Percentiles rank a stretch among this genome's conserved stretches.
These are phyloP conservation scores for Diachasmimorpha longicaudata DNA, from an alignment of 1,140 invertebrate genomes.

Conservation along the genomic window DNA sequence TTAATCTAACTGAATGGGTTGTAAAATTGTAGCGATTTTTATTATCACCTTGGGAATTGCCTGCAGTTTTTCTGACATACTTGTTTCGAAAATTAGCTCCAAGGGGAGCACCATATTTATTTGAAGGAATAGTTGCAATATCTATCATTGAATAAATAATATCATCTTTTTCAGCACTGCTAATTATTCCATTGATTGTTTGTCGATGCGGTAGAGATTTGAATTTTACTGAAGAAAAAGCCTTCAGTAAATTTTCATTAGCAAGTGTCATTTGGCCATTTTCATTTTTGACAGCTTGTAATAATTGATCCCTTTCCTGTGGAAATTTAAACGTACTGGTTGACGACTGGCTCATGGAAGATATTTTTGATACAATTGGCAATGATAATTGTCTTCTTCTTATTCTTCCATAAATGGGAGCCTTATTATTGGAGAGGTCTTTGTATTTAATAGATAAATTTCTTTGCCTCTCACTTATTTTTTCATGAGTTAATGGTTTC, in stretches of 20 bases:
- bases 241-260: slow-evolving; percentile 22
- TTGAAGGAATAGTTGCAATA: neutral
- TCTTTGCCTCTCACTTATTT: slow-evolving; percentile 23
- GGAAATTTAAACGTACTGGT: slow-evolving; percentile 17
- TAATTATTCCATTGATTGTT: neutral
- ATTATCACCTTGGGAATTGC: neutral
- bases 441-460: slow-evolving; percentile 27
- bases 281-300: neutral
- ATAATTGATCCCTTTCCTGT: slow-evolving; percentile 2
- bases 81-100: neutral
- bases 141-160: neutral
- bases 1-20: slow-evolving; percentile 8
- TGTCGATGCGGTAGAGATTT: no score
- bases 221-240: neutral
- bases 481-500: slow-evolving; percentile 42
- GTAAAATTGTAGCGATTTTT: slow-evolving; percentile 19
- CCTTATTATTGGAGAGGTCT: slow-evolving; percentile 43
- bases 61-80: neutral
- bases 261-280: slow-evolving; percentile 24
- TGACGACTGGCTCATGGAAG: slow-evolving; percentile 21
- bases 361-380: slow-evolving; percentile 26
- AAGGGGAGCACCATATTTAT: neutral
- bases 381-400: slow-evolving; percentile 51
- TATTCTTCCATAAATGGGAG: slow-evolving; percentile 55
- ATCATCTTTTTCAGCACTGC: neutral